Evolutionary conservation across 2,113 vertebrate genomes (phyloP), one percentile per base, ranked within the genome.

Genomic region (Genyomyrus donnyi): DNA sequence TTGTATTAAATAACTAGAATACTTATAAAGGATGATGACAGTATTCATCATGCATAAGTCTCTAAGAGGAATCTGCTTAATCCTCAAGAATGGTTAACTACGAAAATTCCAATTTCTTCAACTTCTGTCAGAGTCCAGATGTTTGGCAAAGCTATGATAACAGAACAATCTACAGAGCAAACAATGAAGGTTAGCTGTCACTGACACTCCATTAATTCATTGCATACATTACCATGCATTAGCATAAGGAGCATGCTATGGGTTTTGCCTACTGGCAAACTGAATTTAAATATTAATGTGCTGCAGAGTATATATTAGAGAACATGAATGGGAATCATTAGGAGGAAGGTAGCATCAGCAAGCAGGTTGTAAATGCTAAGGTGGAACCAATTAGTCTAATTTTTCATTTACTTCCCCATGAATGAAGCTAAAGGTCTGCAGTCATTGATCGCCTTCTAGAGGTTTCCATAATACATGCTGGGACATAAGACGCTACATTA

Each of bases 311-410:
- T 90, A 89, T 90, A 90, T 90, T 90, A 90, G 90, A 87, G 74
- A 50, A 90, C 90, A 90, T 90, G 90, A 90, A 90, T 90, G 90
- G 90, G 90, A 90, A 90, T 90, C 87, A 89, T 90, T 90, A 90
- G 52, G 80, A 35, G 88, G 70, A 39, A 70, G 74, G 88, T 80
- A 85, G 77, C 88, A 77, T 90, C 90, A 90, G 88, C 88, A 85
- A 87, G 74, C 52, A 46, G 88, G 87, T 90, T 90, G 87, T 90
- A 90, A 89, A 90, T 89, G 88, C 90, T 85, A 90, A 89, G 90
- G 90, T 90, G 90, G 80, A 89, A 90, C 90, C 90, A 90, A 90
- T 89, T 90, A 90, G 90, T 90, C 90, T 89, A 90, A 89, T 90
- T 90, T 90, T 90, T 89, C 90, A 89, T 89, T 90, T 90, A 90